A percentile compares a stretch with the other conserved stretches of the same genome.
These are phyloP conservation scores for Steinernema carpocapsae DNA, from an alignment of 2,888 invertebrate genomes.

Conservation along the genomic window DNA sequence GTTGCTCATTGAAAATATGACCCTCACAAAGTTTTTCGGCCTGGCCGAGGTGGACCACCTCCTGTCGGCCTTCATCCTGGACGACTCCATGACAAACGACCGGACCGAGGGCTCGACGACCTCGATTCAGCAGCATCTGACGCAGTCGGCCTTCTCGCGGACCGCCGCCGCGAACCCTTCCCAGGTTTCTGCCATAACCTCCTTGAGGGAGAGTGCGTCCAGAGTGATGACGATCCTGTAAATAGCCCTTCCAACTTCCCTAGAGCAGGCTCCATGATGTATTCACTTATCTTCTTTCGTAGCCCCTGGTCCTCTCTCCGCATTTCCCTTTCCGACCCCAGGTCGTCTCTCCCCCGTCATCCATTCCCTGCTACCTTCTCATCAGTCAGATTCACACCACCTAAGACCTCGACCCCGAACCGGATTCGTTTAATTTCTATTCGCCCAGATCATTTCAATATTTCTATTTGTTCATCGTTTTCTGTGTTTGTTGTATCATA, in stretches of 20 bases:
- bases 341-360: background rate
- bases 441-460: slow-evolving; percentile 13
- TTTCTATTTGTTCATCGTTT: slow-evolving; percentile 14
- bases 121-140: slow-evolving; percentile 51
- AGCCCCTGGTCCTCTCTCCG: background rate
- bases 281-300: slow-evolving; percentile 15
- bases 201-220: background rate
- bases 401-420: background rate
- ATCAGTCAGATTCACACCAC: background rate
- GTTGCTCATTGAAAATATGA: slow-evolving; percentile 68
- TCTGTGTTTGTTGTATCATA: slow-evolving; percentile 12
- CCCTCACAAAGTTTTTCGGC: slow-evolving; percentile 67
- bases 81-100: slow-evolving; percentile 54
- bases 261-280: background rate
- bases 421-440: slow-evolving; percentile 4
- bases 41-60: slow-evolving; percentile 66
- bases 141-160: slow-evolving; percentile 30
- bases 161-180: background rate
- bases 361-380: background rate
- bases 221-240: slow-evolving; percentile 41
- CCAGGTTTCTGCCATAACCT: background rate
- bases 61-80: slow-evolving; percentile 66
- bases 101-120: slow-evolving; percentile 20
- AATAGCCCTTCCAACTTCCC: background rate
- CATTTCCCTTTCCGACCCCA: background rate